Percentiles rank a stretch among this genome's conserved stretches.
These are phyloP conservation scores for Scopus umbretta DNA, from an alignment of 2,113 vertebrate species.

Conservation along the genomic window DNA sequence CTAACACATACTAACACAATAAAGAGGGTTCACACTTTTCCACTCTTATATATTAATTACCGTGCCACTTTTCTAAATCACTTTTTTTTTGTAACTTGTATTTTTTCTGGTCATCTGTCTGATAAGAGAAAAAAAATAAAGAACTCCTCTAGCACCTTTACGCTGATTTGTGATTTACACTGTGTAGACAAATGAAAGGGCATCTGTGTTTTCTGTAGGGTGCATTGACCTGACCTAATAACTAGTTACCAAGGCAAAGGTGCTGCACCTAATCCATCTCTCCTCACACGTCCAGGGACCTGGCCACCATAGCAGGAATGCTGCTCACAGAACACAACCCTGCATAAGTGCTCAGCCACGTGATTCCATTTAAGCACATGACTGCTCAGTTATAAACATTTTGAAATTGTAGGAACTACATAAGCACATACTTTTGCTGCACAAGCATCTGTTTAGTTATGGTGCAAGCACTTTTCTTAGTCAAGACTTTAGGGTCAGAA, in stretches of 20 bases:
- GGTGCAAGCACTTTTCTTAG: neutral
- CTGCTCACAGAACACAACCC: neutral
- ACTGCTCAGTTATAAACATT: neutral
- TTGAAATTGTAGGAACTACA: neutral
- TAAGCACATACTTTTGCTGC: neutral
- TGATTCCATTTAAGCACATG: neutral
- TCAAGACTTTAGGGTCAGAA: neutral
- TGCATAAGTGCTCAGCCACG: neutral
- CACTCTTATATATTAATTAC: neutral
- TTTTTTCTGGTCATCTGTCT: neutral
- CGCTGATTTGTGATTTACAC: neutral
- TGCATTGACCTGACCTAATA: neutral
- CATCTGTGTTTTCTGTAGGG: neutral
- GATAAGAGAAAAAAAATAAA: neutral
- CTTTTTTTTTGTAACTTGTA: neutral
- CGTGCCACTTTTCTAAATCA: neutral
- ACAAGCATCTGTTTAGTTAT: neutral
- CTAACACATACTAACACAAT: neutral
- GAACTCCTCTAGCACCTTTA: neutral
- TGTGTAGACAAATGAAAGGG: neutral
- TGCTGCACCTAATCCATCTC: neutral
- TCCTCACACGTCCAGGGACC: neutral
- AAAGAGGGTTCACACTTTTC: neutral
- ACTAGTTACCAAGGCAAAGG: neutral
- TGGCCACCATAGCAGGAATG: neutral